Evolutionary conservation across 2,113 vertebrate species (phyloP).

Genomic region (Sitta europaea): DNA sequence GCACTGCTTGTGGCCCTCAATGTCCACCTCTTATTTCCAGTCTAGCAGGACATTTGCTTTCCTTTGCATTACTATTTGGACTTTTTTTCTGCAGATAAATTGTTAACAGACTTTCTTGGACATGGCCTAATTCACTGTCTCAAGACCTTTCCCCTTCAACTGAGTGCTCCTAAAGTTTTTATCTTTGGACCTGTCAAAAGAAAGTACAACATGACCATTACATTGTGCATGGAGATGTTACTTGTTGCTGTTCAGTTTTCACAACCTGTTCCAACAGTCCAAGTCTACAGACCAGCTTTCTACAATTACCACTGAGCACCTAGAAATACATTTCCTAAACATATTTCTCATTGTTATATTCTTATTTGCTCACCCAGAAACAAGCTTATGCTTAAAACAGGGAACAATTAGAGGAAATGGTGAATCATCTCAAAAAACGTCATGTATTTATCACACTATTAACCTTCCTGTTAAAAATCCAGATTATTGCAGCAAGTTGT

Average conservation of each 20-base stretch:
- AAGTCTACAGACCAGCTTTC: not conserved
- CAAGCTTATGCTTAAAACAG: not conserved
- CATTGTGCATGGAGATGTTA: not conserved
- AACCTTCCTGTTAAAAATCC: not conserved
- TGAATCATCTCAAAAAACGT: not conserved
- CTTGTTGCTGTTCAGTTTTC: not conserved
- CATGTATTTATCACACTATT: not conserved
- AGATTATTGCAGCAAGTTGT: not conserved
- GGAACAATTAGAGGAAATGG: not conserved
- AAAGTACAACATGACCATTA: not conserved
- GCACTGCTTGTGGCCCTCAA: not conserved
- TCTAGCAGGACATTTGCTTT: not conserved
- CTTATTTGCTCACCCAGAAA: not conserved
- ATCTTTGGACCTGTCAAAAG: not conserved
- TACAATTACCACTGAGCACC: not conserved
- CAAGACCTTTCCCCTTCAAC: not conserved
- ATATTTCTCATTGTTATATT: not conserved
- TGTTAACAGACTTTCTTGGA: not conserved
- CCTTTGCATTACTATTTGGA: not conserved
- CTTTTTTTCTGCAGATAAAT: not conserved
- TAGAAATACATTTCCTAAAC: not conserved
- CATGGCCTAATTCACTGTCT: not conserved
- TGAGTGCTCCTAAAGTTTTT: not conserved
- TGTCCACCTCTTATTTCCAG: not conserved
- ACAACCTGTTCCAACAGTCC: not conserved